These are phyloP conservation scores for Athalia circularis DNA, from an alignment of 2,888 invertebrate species.

Conservation along the genomic window DNA sequence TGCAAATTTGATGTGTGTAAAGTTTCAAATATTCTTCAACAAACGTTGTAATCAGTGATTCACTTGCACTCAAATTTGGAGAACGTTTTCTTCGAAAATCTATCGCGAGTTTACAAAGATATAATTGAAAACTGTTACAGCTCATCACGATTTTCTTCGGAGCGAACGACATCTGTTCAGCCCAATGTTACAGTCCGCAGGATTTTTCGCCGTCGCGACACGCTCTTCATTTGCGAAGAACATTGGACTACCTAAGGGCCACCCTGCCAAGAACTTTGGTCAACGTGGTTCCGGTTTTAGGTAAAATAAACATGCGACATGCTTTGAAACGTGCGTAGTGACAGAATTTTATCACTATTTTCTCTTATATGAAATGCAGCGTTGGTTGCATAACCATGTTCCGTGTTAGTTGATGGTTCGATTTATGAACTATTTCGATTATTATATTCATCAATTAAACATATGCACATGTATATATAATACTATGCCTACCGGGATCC, in stretches of 20 bases:
- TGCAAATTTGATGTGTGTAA: too few species aligned
- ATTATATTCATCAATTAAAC: slow-evolving; percentile 7
- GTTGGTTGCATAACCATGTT: neutral
- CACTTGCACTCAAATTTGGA: too few species aligned
- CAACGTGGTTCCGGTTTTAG: slow-evolving; percentile 83
- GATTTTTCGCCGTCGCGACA: slow-evolving; percentile 79
- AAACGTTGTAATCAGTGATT: too few species aligned
- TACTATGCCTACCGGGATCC: neutral
- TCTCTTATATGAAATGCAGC: slow-evolving; percentile 11
- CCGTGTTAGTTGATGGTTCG: neutral
- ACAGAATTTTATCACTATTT: slow-evolving; percentile 17
- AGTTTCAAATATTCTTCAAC: too few species aligned
- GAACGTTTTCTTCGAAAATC: too few species aligned
- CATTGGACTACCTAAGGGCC: slow-evolving; percentile 81
- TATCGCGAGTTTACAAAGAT: neutral
- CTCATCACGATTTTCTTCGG: slow-evolving; percentile 84
- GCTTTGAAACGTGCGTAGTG: neutral
- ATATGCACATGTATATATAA: neutral
- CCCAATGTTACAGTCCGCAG: slow-evolving; percentile 77
- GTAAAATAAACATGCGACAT: slow-evolving; percentile 68
- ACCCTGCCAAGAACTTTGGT: slow-evolving; percentile 83
- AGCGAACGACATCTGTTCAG: slow-evolving; percentile 85
- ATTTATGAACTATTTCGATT: neutral
- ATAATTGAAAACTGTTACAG: slow-evolving; percentile 58
- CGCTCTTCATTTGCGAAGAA: slow-evolving; percentile 78